Evolutionary conservation across 2,113 vertebrate species (phyloP).

Genomic region (Sprattus sprattus): DNA sequence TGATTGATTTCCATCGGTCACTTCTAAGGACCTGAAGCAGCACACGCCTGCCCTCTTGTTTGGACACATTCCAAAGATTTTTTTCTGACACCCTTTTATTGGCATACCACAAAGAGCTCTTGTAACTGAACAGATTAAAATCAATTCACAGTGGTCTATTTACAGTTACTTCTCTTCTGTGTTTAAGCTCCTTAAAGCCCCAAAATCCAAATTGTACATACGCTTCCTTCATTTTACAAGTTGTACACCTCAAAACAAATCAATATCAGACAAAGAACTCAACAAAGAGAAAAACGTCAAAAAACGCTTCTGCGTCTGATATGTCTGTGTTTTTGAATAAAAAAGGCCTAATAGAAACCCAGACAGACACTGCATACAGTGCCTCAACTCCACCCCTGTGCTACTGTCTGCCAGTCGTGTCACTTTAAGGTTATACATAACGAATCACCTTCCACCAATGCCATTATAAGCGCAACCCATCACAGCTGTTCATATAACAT

Average conservation of each 20-base stretch:
- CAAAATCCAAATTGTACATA: not conserved
- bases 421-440: constrained; percentile 1
- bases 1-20: not conserved
- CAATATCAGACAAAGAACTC: not conserved
- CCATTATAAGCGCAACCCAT: not conserved
- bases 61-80: too few relatives aligned
- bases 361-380: not conserved
- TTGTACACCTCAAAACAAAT: not conserved
- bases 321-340: not conserved
- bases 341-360: not conserved
- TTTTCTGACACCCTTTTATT: too few relatives aligned
- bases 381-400: not conserved
- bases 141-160: not conserved
- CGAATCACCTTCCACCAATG: not conserved
- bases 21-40: not conserved
- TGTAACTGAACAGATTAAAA: not conserved
- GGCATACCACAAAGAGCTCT: not conserved
- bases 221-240: not conserved
- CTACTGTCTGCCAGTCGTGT: not conserved
- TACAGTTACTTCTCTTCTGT: not conserved
- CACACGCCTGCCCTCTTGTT: too few relatives aligned
- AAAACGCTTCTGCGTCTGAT: not conserved
- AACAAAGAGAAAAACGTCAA: not conserved
- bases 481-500: not conserved
- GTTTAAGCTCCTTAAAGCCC: not conserved